Evolutionary conservation across 2,797 vertebrate genomes (phyloP), one percentile per base, ranked within the genome.

Genomic region (Chlorospingus semifuscus): DNA sequence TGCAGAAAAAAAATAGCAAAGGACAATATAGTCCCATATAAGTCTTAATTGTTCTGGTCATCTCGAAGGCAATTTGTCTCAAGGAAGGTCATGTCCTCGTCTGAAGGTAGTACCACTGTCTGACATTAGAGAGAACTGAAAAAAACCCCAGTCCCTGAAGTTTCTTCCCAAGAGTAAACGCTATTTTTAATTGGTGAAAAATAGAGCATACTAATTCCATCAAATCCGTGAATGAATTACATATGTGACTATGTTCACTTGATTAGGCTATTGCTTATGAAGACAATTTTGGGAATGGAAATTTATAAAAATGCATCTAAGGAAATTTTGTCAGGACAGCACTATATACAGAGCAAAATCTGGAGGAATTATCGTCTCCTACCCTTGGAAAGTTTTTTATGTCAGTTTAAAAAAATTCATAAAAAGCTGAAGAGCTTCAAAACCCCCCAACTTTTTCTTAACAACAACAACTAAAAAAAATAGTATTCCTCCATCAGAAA

Each of bases 131-230:
- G 11, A 80, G 32, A 87, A 41, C 1, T 61, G 27, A 57, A 16
- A 18, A 47, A 66, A 27, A 52, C 0, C 1, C 7, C 20, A 30
- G 24, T 17, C 27, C 10, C 21, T 42, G 34, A 94, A 92, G 53
- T 85, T 93, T 74, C 82, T 80, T 95, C 96, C 95, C 95, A 87
- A 83, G 96, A 91, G 96, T 85, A 87, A 92, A 85, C 42, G 88
- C 74, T 94, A 92, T 95, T 93, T 94, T 95, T 94, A 92, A 87
- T 93, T 90, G 50, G 77, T 91, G 95, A 93, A 92, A 96, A 96
- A 94, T 96, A 91, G 96, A 96, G 95, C 96, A 93, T 93, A 64
- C 79, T 96, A 96, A 96, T 96, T 92, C 75, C 89, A 95, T 96
- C 93, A 96, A 96, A 95, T 92, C 84, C 89, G 18, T 92, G 94